phyloP scores from a whole-genome alignment of 2,113 vertebrate genomes.

The Dicentrarchus labrax region DNA sequence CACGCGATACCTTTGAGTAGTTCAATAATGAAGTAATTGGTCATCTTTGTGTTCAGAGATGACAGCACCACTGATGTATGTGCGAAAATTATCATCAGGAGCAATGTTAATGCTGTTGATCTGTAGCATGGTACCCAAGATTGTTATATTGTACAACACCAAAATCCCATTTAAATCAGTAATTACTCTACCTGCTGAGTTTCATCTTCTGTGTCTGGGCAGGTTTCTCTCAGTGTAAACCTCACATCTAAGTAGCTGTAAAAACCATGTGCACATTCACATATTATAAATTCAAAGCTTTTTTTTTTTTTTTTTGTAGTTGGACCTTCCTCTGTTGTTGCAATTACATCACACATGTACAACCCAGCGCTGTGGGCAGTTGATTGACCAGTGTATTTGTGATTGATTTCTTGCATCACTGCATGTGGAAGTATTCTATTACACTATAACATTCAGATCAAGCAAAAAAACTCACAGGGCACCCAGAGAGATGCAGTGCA shows the following conservation, averaged over 20 bases:
- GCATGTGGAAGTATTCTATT: slow-evolving; percentile 70
- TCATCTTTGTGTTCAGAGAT: not conserved
- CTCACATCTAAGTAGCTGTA: not conserved
- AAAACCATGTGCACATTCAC: not conserved
- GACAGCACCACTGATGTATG: not conserved
- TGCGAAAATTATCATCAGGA: not conserved
- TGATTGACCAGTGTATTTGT: slow-evolving; percentile 61
- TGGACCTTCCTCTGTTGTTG: slow-evolving; percentile 12
- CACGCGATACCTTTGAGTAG: not conserved
- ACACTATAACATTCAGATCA: slow-evolving; percentile 41
- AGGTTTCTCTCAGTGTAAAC: not conserved
- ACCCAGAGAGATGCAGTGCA: slow-evolving; percentile 43
- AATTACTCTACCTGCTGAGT: not conserved
- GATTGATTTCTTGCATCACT: slow-evolving; percentile 71
- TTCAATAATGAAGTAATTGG: not conserved
- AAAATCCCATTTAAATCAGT: not conserved
- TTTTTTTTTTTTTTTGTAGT: not conserved
- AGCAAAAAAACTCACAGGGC: slow-evolving; percentile 55
- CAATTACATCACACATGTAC: slow-evolving; percentile 56
- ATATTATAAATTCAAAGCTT: not conserved
- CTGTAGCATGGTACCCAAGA: not conserved
- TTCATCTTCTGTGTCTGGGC: not conserved
- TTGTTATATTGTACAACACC: not conserved
- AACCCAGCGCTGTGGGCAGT: slow-evolving; percentile 47
- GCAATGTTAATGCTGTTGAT: not conserved